These are phyloP conservation scores for Drosophila quinaria DNA, from an alignment of 2,888 invertebrate species.

Conservation along the genomic window DNA sequence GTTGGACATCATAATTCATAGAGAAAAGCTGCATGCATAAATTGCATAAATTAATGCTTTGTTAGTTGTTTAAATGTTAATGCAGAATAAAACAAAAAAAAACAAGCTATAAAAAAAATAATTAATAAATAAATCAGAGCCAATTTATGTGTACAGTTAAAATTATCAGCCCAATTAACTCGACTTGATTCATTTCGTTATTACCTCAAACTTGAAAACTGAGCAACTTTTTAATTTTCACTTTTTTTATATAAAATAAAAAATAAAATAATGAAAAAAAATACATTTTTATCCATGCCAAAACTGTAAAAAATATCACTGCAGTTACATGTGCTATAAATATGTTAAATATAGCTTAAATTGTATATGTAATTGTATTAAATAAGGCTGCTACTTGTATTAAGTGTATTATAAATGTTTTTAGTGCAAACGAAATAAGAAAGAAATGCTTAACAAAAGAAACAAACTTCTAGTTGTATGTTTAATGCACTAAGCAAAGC, in stretches of 20 bases:
- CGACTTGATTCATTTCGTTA: conserved; percentile 53
- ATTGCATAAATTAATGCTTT: conserved; percentile 67
- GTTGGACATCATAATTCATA: conserved; percentile 40
- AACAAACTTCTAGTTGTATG: conserved; percentile 54
- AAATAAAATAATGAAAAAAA: background rate
- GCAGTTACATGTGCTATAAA: conserved; percentile 60
- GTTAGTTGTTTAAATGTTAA: conserved; percentile 72
- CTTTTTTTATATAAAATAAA: background rate
- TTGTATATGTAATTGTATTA: conserved; percentile 31
- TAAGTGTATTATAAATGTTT: conserved; percentile 72
- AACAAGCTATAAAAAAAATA: conserved; percentile 8
- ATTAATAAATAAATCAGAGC: conserved; percentile 47
- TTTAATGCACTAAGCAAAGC: conserved; percentile 59
- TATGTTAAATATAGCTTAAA: conserved; percentile 45
- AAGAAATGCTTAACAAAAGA: conserved; percentile 49
- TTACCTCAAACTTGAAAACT: conserved; percentile 51
- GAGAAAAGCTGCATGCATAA: conserved; percentile 55
- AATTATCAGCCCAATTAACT: conserved; percentile 60
- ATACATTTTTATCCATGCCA: conserved; percentile 43
- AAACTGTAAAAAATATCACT: conserved; percentile 45
- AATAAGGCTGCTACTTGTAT: conserved; percentile 58
- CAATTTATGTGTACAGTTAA: conserved; percentile 39
- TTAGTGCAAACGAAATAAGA: conserved; percentile 39
- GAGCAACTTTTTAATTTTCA: conserved; percentile 2
- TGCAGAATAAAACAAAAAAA: conserved; percentile 3